Conservation (phyloP, 2,888 invertebrate species). For the Myathropa florea region DNA sequence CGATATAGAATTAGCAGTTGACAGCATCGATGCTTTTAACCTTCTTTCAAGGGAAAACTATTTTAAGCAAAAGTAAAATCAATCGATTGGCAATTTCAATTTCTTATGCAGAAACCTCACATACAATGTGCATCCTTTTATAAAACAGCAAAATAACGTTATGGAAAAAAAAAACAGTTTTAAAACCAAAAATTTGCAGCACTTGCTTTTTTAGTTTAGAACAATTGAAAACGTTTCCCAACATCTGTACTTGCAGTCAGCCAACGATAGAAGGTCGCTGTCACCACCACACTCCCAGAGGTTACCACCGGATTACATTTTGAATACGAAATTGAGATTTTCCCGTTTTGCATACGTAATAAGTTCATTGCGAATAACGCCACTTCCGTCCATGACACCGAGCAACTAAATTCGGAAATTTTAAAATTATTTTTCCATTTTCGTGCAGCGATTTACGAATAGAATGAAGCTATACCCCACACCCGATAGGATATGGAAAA, state of each 20-base stretch:
- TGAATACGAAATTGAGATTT: conserved; percentile 68
- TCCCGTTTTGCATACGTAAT: conserved; percentile 67
- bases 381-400: conserved; percentile 61
- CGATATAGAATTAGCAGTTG: too few relatives aligned
- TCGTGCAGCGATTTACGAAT: conserved; percentile 61
- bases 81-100: too few relatives aligned
- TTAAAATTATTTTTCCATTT: conserved; percentile 68
- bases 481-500: conserved; percentile 53
- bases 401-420: conserved; percentile 56
- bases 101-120: too few relatives aligned
- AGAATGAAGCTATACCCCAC: background rate
- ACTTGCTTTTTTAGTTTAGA: background rate
- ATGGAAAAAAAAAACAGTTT: background rate
- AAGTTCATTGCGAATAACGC: conserved; percentile 55
- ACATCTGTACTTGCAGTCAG: conserved; percentile 37
- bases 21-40: too few relatives aligned
- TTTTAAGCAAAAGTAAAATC: too few relatives aligned
- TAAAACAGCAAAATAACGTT: too few relatives aligned
- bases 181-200: background rate
- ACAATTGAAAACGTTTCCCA: background rate
- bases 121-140: too few relatives aligned
- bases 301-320: conserved; percentile 62
- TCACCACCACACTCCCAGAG: conserved; percentile 29
- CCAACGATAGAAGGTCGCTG: background rate
- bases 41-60: too few relatives aligned